phyloP scores from a whole-genome alignment of 2,113 vertebrate species.

The Indri indri region DNA sequence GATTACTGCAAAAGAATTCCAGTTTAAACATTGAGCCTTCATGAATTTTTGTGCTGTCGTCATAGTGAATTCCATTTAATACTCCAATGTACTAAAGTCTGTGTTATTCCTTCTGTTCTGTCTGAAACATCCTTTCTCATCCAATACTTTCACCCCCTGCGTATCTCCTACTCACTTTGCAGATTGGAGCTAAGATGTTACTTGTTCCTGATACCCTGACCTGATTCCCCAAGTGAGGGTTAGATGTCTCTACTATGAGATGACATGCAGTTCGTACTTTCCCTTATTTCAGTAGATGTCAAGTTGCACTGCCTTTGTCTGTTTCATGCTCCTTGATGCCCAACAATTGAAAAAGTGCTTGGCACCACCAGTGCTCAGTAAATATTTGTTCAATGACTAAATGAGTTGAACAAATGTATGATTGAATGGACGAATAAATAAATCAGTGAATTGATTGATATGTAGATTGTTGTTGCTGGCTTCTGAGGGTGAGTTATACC shows the following conservation, averaged over 20 bases:
- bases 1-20: not conserved
- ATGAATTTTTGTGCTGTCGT: not conserved
- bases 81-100: not conserved
- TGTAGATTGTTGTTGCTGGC: not conserved
- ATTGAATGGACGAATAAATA: not conserved
- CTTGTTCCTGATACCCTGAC: not conserved
- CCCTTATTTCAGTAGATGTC: not conserved
- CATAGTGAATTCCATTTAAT: not conserved
- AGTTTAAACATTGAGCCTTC: not conserved
- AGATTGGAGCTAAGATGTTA: not conserved
- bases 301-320: not conserved
- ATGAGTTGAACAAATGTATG: not conserved
- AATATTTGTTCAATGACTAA: not conserved
- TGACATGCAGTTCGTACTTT: not conserved
- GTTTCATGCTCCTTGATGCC: not conserved
- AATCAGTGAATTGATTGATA: not conserved
- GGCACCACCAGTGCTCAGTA: not conserved
- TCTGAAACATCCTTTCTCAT: not conserved
- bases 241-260: not conserved
- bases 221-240: not conserved
- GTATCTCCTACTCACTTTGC: not conserved
- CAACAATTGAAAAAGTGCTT: not conserved
- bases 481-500: not conserved
- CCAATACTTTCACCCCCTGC: not conserved
- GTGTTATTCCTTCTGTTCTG: not conserved